Evolutionary conservation across 2,797 vertebrate species (phyloP).

Genomic region (Adelosebastes latens): DNA sequence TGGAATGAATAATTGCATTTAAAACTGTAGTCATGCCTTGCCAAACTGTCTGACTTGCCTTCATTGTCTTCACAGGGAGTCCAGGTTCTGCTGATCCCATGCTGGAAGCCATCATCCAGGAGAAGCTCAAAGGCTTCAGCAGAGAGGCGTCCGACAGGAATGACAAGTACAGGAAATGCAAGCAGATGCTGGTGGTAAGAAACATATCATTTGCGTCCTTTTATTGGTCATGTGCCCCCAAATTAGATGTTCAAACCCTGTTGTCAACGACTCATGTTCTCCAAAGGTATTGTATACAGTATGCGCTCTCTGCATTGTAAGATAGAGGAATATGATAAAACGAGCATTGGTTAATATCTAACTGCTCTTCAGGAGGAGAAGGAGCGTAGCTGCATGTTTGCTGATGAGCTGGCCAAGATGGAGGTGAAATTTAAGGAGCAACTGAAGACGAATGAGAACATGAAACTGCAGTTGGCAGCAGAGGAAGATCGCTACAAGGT

Average conservation of each 20-base stretch:
- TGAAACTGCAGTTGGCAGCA: slow-evolving; percentile 90
- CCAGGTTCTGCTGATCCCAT: slow-evolving; percentile 86
- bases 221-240: not conserved
- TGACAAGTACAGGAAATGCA: slow-evolving; percentile 96
- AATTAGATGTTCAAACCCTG: not conserved
- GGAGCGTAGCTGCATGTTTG: slow-evolving; percentile 90
- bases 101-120: slow-evolving; percentile 90
- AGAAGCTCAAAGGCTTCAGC: slow-evolving; percentile 91
- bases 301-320: not conserved
- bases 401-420: slow-evolving; percentile 93
- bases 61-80: slow-evolving; percentile 79
- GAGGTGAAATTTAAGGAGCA: slow-evolving; percentile 96
- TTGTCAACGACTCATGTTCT: not conserved
- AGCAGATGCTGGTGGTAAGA: slow-evolving; percentile 92
- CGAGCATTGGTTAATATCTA: not conserved
- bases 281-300: not conserved
- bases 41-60: not conserved
- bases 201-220: not conserved
- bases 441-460: slow-evolving; percentile 88
- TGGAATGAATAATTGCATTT: not conserved
- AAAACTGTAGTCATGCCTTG: not conserved
- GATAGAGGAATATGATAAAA: not conserved
- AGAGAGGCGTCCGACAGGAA: slow-evolving; percentile 92
- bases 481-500: slow-evolving; percentile 94
- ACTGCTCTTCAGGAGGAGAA: slow-evolving; percentile 89